Base-by-base conservation (phyloP, 2,797 vertebrate species). In the Glossophaga mutica region DNA sequence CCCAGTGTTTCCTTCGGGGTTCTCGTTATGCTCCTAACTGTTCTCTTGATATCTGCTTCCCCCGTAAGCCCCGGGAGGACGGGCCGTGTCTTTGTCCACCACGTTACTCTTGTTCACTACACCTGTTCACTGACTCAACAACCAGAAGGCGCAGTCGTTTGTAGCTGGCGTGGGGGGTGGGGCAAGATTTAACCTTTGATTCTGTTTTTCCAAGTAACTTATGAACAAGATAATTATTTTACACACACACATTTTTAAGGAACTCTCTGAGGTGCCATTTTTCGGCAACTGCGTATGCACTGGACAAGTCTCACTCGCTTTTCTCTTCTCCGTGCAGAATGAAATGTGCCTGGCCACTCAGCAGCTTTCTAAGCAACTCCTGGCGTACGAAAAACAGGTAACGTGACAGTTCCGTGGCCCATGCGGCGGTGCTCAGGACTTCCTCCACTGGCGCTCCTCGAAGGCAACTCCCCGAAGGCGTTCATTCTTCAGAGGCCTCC, bases 341-440 rank as follows among this genome's bases (percentile, higher is more conserved):
- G 99, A 99, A 98, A 99, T 99, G 99, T 99, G 99, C 95, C 97
- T 99, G 98, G 99, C 99, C 91, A 99, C 99, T 5, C 99, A 99
- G 62, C 99, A 99, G 98, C 99, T 99, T 91, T 99, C 99, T 0
- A 98, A 98, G 96, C 99, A 99, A 94, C 99, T 99, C 32, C 98
- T 99, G 97, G 99, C 99, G 1, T 99, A 99, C 94, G 99, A 99
- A 97, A 99, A 99, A 95, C 99, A 99, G 99, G 99, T 99, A 98
- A 90, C 8, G 3, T 10, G 22, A 34, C 22, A 6, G 10, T 52
- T 18, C 5, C 0, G 12, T 44, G 65, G 57, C 44, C 0, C 5
- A 0, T 0, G 46, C 4, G n/a, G 76, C 21, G 18, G 10, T 48
- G 9, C 44, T 52, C 42, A 5, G n/a, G 57, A 12, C 42, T 39